These are phyloP conservation scores for Stenoptilia bipunctidactyla DNA, from an alignment of 2,888 invertebrate genomes.

Conservation along the genomic window DNA sequence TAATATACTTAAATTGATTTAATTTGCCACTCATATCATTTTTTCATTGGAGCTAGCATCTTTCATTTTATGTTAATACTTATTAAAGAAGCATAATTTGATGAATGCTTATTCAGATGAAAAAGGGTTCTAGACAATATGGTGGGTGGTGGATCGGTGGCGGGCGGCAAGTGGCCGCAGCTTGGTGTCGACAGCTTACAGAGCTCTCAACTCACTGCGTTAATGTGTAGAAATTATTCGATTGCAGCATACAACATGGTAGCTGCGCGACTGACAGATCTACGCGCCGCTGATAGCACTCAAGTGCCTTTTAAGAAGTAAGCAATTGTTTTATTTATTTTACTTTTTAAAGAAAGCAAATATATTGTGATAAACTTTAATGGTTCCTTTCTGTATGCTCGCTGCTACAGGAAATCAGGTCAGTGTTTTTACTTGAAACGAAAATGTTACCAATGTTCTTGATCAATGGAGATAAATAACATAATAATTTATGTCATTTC, in stretches of 20 bases:
- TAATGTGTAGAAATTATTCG: conserved; percentile 77
- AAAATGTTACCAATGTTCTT: too few relatives aligned
- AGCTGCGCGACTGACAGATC: conserved; percentile 95
- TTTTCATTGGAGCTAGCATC: too few relatives aligned
- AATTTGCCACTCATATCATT: too few relatives aligned
- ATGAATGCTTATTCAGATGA: not conserved
- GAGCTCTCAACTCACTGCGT: conserved; percentile 40
- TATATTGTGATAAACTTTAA: conserved; percentile 7
- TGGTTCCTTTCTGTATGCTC: conserved; percentile 22
- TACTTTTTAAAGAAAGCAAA: not conserved
- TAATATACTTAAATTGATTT: too few relatives aligned
- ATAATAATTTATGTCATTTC: conserved; percentile 16
- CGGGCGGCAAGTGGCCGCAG: conserved; percentile 22
- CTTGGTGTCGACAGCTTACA: conserved; percentile 11
- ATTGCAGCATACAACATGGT: conserved; percentile 98
- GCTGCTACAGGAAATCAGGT: conserved; percentile 56
- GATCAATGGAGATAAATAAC: not conserved
- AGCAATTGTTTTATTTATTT: conserved; percentile 52
- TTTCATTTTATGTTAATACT: too few relatives aligned
- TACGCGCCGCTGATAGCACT: conserved; percentile 94
- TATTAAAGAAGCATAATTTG: too few relatives aligned
- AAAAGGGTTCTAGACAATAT: conserved; percentile 57
- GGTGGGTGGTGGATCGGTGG: conserved; percentile 37
- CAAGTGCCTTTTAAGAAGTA: conserved; percentile 99
- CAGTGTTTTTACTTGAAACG: conserved; percentile 15